phyloP scores from a whole-genome alignment of 2,113 vertebrate genomes.

The Pagrus major region DNA sequence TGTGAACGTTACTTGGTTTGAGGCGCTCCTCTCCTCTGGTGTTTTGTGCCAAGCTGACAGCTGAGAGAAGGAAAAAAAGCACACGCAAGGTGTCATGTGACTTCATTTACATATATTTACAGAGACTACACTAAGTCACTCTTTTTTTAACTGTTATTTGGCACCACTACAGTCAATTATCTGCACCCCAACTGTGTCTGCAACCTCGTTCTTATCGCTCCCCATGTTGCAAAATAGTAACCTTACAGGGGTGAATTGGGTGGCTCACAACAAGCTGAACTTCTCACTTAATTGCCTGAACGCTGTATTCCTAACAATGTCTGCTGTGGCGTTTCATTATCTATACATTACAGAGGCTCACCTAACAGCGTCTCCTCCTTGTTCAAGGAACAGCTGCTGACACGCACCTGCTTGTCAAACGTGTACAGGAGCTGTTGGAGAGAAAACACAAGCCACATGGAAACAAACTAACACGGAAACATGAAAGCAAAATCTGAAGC shows the following conservation, averaged over 20 bases:
- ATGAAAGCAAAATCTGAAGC: neutral
- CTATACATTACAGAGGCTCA: constrained; percentile 76
- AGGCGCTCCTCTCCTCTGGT: constrained; percentile 78
- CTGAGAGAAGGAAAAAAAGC: constrained; percentile 73
- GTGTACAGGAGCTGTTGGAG: constrained; percentile 89
- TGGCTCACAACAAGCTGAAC: neutral
- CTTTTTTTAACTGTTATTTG: constrained; percentile 3
- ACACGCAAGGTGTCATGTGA: constrained; percentile 6
- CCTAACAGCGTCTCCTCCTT: constrained; percentile 92
- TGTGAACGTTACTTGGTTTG: constrained; percentile 89
- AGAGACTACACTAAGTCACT: neutral
- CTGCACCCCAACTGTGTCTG: neutral
- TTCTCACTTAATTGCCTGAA: neutral
- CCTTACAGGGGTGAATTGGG: neutral
- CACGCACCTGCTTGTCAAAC: constrained; percentile 91
- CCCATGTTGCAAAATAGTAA: neutral
- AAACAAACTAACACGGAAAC: neutral
- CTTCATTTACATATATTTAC: constrained; percentile 10
- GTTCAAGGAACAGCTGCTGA: constrained; percentile 95
- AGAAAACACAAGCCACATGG: constrained; percentile 19
- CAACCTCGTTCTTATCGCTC: neutral
- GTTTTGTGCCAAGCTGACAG: constrained; percentile 89
- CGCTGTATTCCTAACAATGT: neutral
- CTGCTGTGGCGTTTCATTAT: constrained; percentile 12
- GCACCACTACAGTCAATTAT: neutral